Conservation (phyloP, 1,140 invertebrate genomes). For the Caenorhabditis brenneri region DNA sequence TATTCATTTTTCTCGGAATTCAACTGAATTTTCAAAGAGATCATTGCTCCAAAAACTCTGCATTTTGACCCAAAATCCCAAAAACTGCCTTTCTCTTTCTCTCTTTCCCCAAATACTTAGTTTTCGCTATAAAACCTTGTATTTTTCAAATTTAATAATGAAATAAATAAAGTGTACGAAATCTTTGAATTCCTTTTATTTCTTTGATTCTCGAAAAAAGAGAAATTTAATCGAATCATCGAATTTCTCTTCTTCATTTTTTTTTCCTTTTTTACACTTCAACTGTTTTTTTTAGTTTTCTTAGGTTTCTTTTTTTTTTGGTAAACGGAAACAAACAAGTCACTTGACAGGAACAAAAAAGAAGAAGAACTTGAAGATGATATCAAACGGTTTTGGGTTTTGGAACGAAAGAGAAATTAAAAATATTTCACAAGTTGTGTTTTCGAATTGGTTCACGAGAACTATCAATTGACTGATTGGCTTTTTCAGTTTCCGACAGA, state of each 20-base stretch:
- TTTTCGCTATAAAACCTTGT: background rate
- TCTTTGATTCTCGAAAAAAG: background rate
- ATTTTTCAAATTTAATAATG: too few relatives aligned
- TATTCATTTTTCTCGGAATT: background rate
- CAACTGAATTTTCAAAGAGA: background rate
- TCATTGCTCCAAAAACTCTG: conserved; percentile 2
- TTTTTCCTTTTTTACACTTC: background rate
- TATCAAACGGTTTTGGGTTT: background rate
- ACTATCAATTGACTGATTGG: too few relatives aligned
- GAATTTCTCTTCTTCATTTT: background rate
- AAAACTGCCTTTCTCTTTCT: conserved; percentile 6
- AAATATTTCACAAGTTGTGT: background rate
- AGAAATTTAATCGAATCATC: conserved; percentile 23
- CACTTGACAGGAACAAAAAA: background rate
- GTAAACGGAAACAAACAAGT: conserved; percentile 14
- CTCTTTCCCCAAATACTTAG: background rate
- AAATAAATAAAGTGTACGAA: too few relatives aligned
- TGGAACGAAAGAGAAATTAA: background rate
- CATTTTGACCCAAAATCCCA: background rate
- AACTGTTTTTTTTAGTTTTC: background rate
- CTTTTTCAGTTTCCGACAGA: too few relatives aligned
- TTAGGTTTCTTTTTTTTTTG: background rate
- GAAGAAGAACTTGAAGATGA: background rate
- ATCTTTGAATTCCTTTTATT: background rate
- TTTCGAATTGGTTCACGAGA: too few relatives aligned